These are phyloP conservation scores for Imbricaverruca yamaguchii DNA, from an alignment of 2,888 invertebrate genomes.

Conservation along the genomic window DNA sequence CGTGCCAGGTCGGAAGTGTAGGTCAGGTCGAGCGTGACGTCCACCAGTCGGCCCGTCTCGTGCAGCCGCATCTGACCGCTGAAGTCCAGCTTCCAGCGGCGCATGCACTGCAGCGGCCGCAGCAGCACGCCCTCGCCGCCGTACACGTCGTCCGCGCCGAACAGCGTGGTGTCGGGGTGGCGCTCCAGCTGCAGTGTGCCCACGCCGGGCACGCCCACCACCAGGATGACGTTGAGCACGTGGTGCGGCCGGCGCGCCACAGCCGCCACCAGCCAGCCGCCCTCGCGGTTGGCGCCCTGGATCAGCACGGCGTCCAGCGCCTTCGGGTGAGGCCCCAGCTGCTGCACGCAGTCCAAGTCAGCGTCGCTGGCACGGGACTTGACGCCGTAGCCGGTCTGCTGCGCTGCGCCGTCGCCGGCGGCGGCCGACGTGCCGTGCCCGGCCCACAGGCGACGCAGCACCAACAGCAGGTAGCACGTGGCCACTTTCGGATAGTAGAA, in stretches of 20 bases:
- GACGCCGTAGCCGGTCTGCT: conserved; percentile 37
- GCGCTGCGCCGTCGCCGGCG: background rate
- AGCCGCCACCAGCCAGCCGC: conserved; percentile 58
- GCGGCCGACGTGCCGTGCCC: background rate
- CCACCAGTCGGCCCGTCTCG: conserved; percentile 41
- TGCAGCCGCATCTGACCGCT: conserved; percentile 54
- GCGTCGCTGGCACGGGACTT: conserved; percentile 39
- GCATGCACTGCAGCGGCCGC: conserved; percentile 62
- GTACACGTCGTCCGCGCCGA: conserved; percentile 52
- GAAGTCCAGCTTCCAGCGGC: conserved; percentile 60
- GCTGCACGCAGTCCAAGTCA: conserved; percentile 53
- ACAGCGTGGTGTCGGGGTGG: conserved; percentile 61
- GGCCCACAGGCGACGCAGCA: background rate
- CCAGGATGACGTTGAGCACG: conserved; percentile 58
- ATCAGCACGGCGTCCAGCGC: conserved; percentile 74
- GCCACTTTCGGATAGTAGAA: conserved; percentile 13
- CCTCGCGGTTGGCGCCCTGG: conserved; percentile 56
- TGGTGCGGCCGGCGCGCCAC: conserved; percentile 58
- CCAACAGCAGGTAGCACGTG: conserved; percentile 18
- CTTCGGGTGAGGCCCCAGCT: conserved; percentile 53
- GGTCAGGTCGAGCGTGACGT: conserved; percentile 54
- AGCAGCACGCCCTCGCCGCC: conserved; percentile 62
- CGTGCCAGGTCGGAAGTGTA: conserved; percentile 55
- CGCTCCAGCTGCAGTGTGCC: conserved; percentile 61
- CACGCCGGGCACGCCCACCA: conserved; percentile 55